Base-by-base conservation (phyloP, 2,888 invertebrate species). In the Morpho helenor region DNA sequence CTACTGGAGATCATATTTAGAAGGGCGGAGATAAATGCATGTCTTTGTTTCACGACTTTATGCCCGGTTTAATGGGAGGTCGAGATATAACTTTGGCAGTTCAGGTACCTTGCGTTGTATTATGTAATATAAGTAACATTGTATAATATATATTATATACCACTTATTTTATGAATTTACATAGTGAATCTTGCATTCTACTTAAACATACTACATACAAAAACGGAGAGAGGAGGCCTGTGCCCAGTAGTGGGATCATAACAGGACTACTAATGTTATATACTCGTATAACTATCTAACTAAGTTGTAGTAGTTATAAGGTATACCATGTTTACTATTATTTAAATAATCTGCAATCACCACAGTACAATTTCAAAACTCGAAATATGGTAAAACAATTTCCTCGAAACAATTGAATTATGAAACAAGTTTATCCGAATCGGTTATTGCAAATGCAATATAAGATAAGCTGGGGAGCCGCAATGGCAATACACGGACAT, bases 401-500 rank as follows among this genome's bases (percentile, higher is more conserved):
- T 58, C 49, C 57, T 61, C 57, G 45, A 50, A 55, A 53, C 52
- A 61, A 66, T 63, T 63, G 60, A 72, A 68, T 60, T 66, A 68
- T 66, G 64, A 68, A 65, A 64, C 64, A 65, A 64, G 65, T 66
- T 63, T 65, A 59, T 58, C 63, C 57, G 66, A 67, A 68, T 68
- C 65, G 63, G 63, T 67, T 72, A 67, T 64, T 70, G 69, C 67
- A 66, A 65, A 66, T 67, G 72, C 71, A 70, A 72, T 70, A 67
- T 62, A 60, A 71, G 71, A 72, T 71, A 71, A 70, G 69, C 64
- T 62, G 61, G 66, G 79, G 76, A 68, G 71, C 66, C 68, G 73
- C 79, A 79, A 81, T 81, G 82, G 80, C 79, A 81, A 82, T 82
- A 84, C 86, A 83, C 61, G 67, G 72, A 81, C 87, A 87, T 84